Base-by-base conservation (phyloP, 2,888 invertebrate species). In the Pterostichus madidus region DNA sequence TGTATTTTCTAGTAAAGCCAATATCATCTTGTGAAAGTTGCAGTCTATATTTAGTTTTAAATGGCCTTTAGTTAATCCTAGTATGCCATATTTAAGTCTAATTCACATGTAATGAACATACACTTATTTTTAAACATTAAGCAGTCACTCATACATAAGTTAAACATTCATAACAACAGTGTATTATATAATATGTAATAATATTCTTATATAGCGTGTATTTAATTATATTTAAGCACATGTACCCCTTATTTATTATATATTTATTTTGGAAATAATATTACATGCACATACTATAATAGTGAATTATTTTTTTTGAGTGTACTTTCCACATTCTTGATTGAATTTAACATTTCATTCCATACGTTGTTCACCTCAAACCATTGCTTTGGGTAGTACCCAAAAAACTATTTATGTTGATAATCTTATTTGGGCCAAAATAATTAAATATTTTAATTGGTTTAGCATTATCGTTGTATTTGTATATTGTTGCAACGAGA, bases 151-250 rank as follows among this genome's bases (percentile, higher is more conserved):
- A 52, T 52, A 13, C 52, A 10, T 13, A 52, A n/a, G 13, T 52
- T 8, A 2, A 5, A 52, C 52, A 0, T 52, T 52, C 56, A 56
- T 17, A 56, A 56, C 56, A 56, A 56, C 13, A 56, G 31, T 13
- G 17, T 56, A 7, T 17, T 56, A 56, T 56, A 56, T 56, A 56
- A 17, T 56, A 56, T 56, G n/a, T 56, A 56, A 56, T 56, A 56
- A 56, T 17, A 39, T 39, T 39, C 56, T 56, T 56, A 56, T 56
- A 56, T 56, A 17, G 56, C 56, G 15, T 56, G 56, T 56, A 17
- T 56, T 52, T 0, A 56, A 56, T 7, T 17, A 56, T 56, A 56
- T 56, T 5, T 6, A 11, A 56, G 56, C 56, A 24, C 56, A 56
- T 56, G 31, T 56, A 56, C 8, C 13, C 56, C 11, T 8, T 56